phyloP scores from a whole-genome alignment of 2,113 vertebrate species.

The Willisornis vidua region DNA sequence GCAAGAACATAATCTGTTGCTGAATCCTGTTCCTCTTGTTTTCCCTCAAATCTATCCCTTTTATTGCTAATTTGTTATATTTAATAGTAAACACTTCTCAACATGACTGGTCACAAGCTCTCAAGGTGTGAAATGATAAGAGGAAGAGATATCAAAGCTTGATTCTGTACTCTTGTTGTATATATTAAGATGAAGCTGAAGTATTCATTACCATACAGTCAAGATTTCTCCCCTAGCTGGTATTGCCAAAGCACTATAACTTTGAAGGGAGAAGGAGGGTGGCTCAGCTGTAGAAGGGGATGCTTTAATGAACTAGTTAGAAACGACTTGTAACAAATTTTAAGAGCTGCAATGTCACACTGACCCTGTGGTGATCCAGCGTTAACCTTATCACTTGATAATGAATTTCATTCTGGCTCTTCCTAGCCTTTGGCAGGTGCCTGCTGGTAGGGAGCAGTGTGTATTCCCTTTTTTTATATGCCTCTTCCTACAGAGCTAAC shows the following conservation, averaged over 20 bases:
- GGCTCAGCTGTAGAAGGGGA: not conserved
- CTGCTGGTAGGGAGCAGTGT: not conserved
- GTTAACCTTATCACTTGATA: not conserved
- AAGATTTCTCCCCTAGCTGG: conserved; percentile 1
- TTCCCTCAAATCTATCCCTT: not conserved
- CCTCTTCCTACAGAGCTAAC: not conserved
- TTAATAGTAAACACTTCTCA: conserved; percentile 34
- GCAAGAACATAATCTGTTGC: conserved; percentile 7
- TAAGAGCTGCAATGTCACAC: not conserved
- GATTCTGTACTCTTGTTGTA: not conserved
- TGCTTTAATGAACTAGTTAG: not conserved
- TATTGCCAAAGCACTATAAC: conserved; percentile 40
- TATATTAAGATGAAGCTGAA: not conserved
- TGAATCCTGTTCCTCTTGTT: conserved; percentile 15
- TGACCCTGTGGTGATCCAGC: not conserved
- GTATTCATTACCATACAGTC: not conserved
- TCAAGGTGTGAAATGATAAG: conserved; percentile 17
- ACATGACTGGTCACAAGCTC: not conserved
- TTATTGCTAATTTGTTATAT: not conserved
- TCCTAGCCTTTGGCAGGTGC: not conserved
- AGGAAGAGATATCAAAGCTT: not conserved
- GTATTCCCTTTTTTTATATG: not conserved
- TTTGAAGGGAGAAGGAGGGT: conserved; percentile 2
- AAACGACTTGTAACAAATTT: not conserved
- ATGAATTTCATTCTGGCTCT: not conserved